These are phyloP conservation scores for Tinamus guttatus DNA, from an alignment of 2,113 vertebrate genomes.

Conservation along the genomic window DNA sequence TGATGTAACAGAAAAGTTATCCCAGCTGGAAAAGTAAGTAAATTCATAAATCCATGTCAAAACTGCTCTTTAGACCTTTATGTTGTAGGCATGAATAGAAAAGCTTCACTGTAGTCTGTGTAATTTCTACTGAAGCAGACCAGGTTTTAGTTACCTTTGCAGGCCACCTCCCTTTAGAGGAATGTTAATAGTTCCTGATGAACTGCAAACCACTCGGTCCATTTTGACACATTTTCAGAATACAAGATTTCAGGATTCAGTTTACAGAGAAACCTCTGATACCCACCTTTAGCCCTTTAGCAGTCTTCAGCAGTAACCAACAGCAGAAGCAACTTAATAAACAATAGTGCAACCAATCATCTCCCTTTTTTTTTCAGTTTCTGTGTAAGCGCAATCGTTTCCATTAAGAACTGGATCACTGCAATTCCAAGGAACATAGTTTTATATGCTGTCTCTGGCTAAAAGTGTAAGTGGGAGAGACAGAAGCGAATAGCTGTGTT, in stretches of 20 bases:
- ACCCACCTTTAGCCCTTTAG: not conserved
- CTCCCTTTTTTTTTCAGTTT: not conserved
- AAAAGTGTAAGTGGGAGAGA: not conserved
- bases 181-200: not conserved
- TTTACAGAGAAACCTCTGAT: not conserved
- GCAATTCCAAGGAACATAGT: not conserved
- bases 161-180: not conserved
- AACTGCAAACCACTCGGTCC: not conserved
- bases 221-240: not conserved
- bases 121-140: not conserved
- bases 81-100: not conserved
- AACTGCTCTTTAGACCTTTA: not conserved
- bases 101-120: not conserved
- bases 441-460: not conserved
- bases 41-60: not conserved
- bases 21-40: not conserved
- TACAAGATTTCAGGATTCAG: not conserved
- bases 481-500: not conserved
- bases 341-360: not conserved
- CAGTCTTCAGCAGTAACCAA: not conserved
- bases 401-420: not conserved
- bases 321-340: not conserved
- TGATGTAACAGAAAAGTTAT: not conserved
- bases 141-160: not conserved
- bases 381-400: not conserved